Percentiles rank a stretch among this genome's conserved stretches.
These are phyloP conservation scores for Meteorus cinctellus DNA, from an alignment of 2,888 invertebrate species.

Conservation along the genomic window DNA sequence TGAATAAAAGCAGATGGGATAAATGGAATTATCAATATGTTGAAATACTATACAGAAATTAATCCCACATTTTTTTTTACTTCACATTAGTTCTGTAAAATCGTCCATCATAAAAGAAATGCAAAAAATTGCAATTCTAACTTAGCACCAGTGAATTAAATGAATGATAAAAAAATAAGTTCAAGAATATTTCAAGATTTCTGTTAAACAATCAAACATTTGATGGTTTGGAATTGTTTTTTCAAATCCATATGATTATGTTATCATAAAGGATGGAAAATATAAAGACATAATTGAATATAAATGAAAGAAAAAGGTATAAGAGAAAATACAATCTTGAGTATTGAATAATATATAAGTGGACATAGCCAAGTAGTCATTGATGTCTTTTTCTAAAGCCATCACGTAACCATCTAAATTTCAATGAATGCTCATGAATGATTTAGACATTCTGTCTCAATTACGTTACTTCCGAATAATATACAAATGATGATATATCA, in stretches of 20 bases:
- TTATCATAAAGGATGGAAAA: too few species aligned
- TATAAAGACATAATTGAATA: too few species aligned
- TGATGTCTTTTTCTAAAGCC: too few species aligned
- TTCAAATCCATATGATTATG: too few species aligned
- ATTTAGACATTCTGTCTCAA: neutral
- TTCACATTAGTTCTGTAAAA: neutral
- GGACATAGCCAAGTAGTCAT: too few species aligned
- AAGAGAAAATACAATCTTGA: too few species aligned
- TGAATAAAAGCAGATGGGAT: neutral
- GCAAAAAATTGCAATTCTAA: neutral
- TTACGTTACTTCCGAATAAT: neutral
- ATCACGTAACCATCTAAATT: neutral
- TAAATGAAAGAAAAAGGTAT: too few species aligned
- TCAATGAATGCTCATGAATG: neutral
- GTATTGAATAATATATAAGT: too few species aligned
- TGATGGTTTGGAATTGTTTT: neutral
- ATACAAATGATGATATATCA: neutral
- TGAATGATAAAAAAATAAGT: neutral
- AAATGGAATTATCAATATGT: neutral
- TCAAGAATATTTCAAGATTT: neutral
- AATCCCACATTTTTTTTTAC: neutral
- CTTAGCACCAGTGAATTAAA: neutral
- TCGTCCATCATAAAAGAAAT: neutral
- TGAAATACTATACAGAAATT: neutral
- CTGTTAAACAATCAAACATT: neutral